A percentile compares a stretch with the other conserved stretches of the same genome.
Evolutionary conservation across 2,888 invertebrate genomes (phyloP).

Genomic region (Panzeria rudis): DNA sequence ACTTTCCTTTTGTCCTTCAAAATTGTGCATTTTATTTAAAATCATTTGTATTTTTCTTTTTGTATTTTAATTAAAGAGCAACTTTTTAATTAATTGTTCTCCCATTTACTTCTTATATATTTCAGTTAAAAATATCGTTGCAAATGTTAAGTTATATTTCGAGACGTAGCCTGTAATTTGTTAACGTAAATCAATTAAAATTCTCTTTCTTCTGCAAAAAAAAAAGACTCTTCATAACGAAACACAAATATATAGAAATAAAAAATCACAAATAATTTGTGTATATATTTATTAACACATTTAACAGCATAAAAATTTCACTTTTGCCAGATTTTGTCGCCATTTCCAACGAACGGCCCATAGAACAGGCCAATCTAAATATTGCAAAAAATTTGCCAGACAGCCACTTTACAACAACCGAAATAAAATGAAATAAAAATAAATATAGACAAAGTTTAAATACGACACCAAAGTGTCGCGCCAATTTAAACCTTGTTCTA

Average conservation of each 20-base stretch:
- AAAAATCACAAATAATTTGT: slow-evolving; percentile 13
- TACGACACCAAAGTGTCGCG: slow-evolving; percentile 62
- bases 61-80: background rate
- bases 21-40: background rate
- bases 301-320: slow-evolving; percentile 35
- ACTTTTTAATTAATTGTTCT: background rate
- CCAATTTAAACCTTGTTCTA: slow-evolving; percentile 46
- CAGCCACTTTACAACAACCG: background rate
- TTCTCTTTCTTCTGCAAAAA: background rate
- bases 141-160: background rate
- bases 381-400: slow-evolving; percentile 1
- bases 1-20: background rate
- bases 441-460: slow-evolving; percentile 41
- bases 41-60: background rate
- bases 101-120: background rate
- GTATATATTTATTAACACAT: slow-evolving; percentile 41
- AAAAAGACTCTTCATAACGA: slow-evolving; percentile 13
- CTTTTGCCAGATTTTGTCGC: slow-evolving; percentile 39
- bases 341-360: background rate
- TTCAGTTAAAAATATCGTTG: background rate
- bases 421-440: slow-evolving; percentile 8
- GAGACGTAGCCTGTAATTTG: background rate
- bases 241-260: background rate
- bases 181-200: slow-evolving; percentile 27
- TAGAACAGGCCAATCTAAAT: slow-evolving; percentile 60